Conservation (phyloP, 1,140 invertebrate species). For the Cheumatopsyche charites region DNA sequence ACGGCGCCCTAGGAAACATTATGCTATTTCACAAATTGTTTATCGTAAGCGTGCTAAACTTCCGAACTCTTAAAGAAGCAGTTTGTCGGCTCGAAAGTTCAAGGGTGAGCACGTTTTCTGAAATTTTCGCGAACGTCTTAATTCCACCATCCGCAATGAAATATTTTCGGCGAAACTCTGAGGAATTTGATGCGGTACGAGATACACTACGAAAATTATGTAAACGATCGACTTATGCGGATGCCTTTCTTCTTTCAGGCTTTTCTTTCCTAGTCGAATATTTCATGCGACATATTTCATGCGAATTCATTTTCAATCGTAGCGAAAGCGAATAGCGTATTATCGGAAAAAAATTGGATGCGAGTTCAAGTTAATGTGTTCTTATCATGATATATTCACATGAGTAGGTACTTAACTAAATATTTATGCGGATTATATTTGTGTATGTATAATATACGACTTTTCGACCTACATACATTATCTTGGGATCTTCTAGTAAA, state of each 20-base stretch:
- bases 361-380: slow-evolving; percentile 20
- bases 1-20: slow-evolving; percentile 2
- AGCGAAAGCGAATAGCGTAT: background rate
- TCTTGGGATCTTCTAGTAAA: background rate
- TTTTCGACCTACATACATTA: slow-evolving; percentile 10
- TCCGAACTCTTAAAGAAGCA: slow-evolving; percentile 8
- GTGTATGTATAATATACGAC: background rate
- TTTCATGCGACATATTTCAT: background rate
- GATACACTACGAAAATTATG: too few relatives aligned
- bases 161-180: slow-evolving; percentile 6
- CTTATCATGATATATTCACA: slow-evolving; percentile 18
- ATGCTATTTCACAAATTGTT: slow-evolving; percentile 22
- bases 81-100: slow-evolving; percentile 15
- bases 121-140: slow-evolving; percentile 32
- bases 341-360: slow-evolving; percentile 9
- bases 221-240: too few relatives aligned
- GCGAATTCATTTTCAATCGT: slow-evolving; percentile 5
- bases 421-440: slow-evolving; percentile 1
- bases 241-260: too few relatives aligned
- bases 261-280: too few relatives aligned
- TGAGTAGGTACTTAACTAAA: background rate
- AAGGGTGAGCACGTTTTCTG: slow-evolving; percentile 17
- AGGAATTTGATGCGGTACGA: too few relatives aligned
- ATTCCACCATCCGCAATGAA: slow-evolving; percentile 13
- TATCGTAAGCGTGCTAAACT: slow-evolving; percentile 24